Evolutionary conservation across 2,888 invertebrate genomes (phyloP), one percentile per base, ranked within the genome.

Genomic region (Heterodera filipjevi): DNA sequence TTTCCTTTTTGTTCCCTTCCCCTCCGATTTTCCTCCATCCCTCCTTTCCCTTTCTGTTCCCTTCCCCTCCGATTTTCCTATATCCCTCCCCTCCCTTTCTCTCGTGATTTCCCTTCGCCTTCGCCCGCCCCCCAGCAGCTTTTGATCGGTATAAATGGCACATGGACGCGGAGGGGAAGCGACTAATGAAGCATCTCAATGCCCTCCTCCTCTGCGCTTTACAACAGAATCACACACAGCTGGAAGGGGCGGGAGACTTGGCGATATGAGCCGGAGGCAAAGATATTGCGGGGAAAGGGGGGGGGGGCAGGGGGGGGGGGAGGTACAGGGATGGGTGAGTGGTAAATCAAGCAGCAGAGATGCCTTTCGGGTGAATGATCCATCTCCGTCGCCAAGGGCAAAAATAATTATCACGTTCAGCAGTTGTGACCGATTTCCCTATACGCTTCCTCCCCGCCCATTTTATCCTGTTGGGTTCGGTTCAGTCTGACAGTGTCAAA

Each of bases 361-460:
- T n/a, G 27, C 22, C 19, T 10, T 10, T 59, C 27, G 19, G n/a
- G 59, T 10, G 27, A 1, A 10, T 27, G 59, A 59, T 59, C 59
- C 59, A 59, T 59, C 59, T 8, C 27, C 59, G 22, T 59, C 59
- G 27, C 59, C 59, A 5, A 27, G 27, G 59, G 59, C 59, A 59
- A 59, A 59, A 59, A 59, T n/a, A 27, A 59, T 59, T 22, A 59
- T 59, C 59, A 27, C 59, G 59, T 59, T 59, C 59, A n/a, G 59
- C 12, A 12, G 39, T 10, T 39, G 39, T 59, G 59, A 59, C 59
- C 59, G 59, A 59, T 59, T 59, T 59, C 59, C n/a, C n/a, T 59
- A 8, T 22, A n/a, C n/a, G 19, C 53, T 22, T 22, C 59, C 59
- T 8, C 59, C 59, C 59, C 59, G 2, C 53, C n/a, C 53, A 59